Evolutionary conservation across 2,113 vertebrate species (phyloP), one percentile per base, ranked within the genome.

Genomic region (Aphelocoma coerulescens): DNA sequence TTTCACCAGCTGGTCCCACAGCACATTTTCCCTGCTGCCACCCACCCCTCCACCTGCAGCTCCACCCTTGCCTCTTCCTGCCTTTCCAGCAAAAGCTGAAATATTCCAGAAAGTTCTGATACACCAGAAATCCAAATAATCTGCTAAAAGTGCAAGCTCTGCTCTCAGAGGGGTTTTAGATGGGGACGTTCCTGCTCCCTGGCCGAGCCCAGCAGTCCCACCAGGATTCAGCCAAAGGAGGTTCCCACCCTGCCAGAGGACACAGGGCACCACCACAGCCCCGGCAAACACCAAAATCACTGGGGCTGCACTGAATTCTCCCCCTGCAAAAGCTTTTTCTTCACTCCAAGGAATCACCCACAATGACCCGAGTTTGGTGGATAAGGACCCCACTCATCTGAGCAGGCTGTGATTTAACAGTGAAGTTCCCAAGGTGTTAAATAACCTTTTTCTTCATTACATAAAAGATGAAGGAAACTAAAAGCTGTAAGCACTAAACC

Each of bases 131-230:
- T 16, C 51, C 15, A 37, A 55, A n/a, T 1, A 7, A 61, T 3
- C 21, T 32, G 9, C 27, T 3, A 0, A 37, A 62, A 30, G 24
- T 27, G 37, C 14, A 28, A 54, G 6, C 18, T 32, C n/a, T 41
- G 26, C 37, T 46, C 1, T 18, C 30, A 2, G 16, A 35, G 3
- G 2, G 1, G 1, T 67, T 46, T 51, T 8, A 22, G 4, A 0
- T 0, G 37, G 7, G 14, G 43, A 5, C 10, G 6, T 15, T 49
- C 19, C 35, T 57, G 52, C 35, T 23, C 9, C 26, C 5, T 15
- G 35, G 23, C 52, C 1, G 9, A 61, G 16, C 7, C 16, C 28
- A 10, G 68, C 39, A 14, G 6, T 6, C 22, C 44, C 54, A 3
- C 0, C 9, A 52, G 73, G 69, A n/a, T 27, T 27, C 49, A 43